Evolutionary conservation across 2,797 vertebrate species (phyloP).

Genomic region (Chelmon rostratus): DNA sequence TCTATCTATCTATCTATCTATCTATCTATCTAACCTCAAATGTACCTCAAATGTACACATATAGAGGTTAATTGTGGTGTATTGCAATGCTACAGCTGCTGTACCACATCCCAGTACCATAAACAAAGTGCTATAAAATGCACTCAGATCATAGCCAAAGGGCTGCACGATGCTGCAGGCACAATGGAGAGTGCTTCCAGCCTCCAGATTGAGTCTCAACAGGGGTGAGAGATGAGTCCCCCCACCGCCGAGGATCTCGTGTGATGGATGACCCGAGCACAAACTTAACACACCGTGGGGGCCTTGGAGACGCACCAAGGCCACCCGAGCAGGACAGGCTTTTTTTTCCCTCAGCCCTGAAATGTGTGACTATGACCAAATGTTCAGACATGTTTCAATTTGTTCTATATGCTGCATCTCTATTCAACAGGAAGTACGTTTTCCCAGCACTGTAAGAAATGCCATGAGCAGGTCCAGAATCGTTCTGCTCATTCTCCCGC

Average conservation of each 20-base stretch:
- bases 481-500: slow-evolving; percentile 43
- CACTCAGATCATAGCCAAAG: slow-evolving; percentile 40
- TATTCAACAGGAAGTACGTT: slow-evolving; percentile 23
- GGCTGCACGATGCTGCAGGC: slow-evolving; percentile 67
- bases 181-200: slow-evolving; percentile 72
- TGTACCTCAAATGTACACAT: slow-evolving; percentile 7
- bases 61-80: slow-evolving; percentile 8
- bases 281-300: slow-evolving; percentile 72
- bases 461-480: slow-evolving; percentile 29
- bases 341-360: slow-evolving; percentile 37
- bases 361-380: slow-evolving; percentile 63
- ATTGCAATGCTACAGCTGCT: slow-evolving; percentile 4
- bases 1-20: no score
- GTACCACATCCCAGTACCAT: slow-evolving; percentile 1
- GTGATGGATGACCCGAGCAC: slow-evolving; percentile 76
- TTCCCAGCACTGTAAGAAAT: slow-evolving; percentile 45
- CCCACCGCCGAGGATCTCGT: slow-evolving; percentile 56
- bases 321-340: slow-evolving; percentile 63
- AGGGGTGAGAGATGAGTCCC: slow-evolving; percentile 81
- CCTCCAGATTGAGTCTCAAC: slow-evolving; percentile 85
- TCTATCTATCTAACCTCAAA: no score
- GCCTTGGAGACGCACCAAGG: slow-evolving; percentile 77
- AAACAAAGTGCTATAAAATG: slow-evolving; percentile 43
- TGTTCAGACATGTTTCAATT: slow-evolving; percentile 56
- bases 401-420: slow-evolving; percentile 7